Conservation (phyloP, 1,140 invertebrate genomes). For the Conus betulinus region DNA sequence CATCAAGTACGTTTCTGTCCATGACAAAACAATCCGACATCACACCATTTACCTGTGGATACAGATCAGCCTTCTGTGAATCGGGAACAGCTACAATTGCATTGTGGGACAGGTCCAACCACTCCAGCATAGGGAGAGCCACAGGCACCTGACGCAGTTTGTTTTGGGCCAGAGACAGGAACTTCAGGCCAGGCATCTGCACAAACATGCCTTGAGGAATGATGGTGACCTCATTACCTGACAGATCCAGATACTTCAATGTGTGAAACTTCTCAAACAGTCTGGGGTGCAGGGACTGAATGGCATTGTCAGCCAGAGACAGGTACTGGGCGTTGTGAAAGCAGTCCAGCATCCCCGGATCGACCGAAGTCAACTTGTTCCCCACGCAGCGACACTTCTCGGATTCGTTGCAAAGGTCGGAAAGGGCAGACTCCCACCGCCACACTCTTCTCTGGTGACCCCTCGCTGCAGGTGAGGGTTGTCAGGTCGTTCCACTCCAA, state of each 20-base stretch:
- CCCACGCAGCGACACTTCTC: slow-evolving; percentile 12
- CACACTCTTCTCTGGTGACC: neutral
- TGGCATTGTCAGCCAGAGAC: slow-evolving; percentile 45
- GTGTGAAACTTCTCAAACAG: slow-evolving; percentile 37
- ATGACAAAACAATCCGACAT: too few relatives aligned
- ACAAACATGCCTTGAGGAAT: slow-evolving; percentile 39
- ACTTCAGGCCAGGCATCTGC: slow-evolving; percentile 40
- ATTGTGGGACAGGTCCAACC: slow-evolving; percentile 60
- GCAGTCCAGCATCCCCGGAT: neutral
- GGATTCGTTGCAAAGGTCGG: neutral
- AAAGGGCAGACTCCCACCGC: neutral
- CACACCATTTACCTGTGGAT: slow-evolving; percentile 42
- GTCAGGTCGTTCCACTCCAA: slow-evolving; percentile 29
- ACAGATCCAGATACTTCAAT: slow-evolving; percentile 54
- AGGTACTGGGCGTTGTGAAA: slow-evolving; percentile 32
- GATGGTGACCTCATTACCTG: slow-evolving; percentile 44
- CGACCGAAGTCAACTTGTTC: slow-evolving; percentile 9
- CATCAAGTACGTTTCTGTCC: neutral
- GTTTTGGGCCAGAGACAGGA: slow-evolving; percentile 51
- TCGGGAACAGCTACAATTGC: slow-evolving; percentile 42
- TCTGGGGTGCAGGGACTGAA: slow-evolving; percentile 31
- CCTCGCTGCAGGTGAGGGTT: neutral
- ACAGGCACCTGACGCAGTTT: slow-evolving; percentile 35
- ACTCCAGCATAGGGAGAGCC: slow-evolving; percentile 54
- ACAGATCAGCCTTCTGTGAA: slow-evolving; percentile 46